Evolutionary conservation across 1,140 invertebrate species (phyloP), one percentile per base, ranked within the genome.

Genomic region (Drosophila quadrilineata): DNA sequence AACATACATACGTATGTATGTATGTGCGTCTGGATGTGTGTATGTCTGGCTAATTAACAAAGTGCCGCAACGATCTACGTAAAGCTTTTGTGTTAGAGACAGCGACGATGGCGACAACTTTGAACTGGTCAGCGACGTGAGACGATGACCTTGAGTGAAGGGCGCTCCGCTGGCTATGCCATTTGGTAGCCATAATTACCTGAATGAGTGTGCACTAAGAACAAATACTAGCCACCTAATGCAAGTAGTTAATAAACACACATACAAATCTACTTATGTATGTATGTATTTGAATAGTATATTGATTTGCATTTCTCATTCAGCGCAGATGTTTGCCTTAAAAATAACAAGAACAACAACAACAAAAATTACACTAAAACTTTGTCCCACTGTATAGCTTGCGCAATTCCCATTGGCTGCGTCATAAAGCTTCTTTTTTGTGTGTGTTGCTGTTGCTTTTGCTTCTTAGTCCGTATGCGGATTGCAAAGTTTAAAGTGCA

Each of bases 101-200:
- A 33, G n/a, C 31, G 6, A 12, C 31, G 10, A 16, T 12, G 10
- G 31, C 71, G 46, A 41, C 68, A 72, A 75, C 58, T 75, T 75
- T 76, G 53, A 82, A 65, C 68, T 75, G 71, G 67, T 53, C 68
- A 60, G 40, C 35, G 52, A 19, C 45, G 73, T 52, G 38, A 54
- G 64, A 66, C 53, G 71, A 53, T 82, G 72, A 80, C 76, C 76
- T 80, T 80, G 76, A 24, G 6, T 76, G 76, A 80, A 80, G 76
- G 76, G 76, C 76, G 75, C 57, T 36, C n/a, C n/a, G 63, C 62
- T 60, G 67, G 62, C 64, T 54, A 71, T 82, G 71, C 67, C 76
- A 82, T 82, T 80, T 80, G n/a, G n/a, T n/a, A 60, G 72, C 68
- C 41, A 71, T 72, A 75, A 82, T 75, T 82, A 72, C 36, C 60